A percentile compares a stretch with the other conserved stretches of the same genome.
Evolutionary conservation across 2,888 invertebrate genomes (phyloP).

Genomic region (Ophioninae sp.): DNA sequence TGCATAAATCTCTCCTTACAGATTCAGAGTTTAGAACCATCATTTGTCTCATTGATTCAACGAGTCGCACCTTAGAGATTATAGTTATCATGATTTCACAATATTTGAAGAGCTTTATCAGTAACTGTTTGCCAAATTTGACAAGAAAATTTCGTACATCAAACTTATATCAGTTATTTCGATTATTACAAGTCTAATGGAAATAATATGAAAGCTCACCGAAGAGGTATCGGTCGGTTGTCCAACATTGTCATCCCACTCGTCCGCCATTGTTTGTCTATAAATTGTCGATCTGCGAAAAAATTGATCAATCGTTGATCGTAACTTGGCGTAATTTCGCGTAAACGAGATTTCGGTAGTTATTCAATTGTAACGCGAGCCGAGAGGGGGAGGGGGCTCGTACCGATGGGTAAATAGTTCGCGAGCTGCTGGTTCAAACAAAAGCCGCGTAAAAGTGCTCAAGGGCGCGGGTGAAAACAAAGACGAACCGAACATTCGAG

Average conservation of each 20-base stretch:
- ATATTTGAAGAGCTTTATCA: too few relatives aligned
- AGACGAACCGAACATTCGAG: conserved; percentile 21
- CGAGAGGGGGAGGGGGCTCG: too few relatives aligned
- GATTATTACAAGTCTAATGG: not conserved
- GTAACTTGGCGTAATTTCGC: too few relatives aligned
- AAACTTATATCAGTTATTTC: not conserved
- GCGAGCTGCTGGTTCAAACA: conserved; percentile 37
- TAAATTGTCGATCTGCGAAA: conserved; percentile 7
- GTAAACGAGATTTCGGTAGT: not conserved
- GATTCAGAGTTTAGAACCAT: too few relatives aligned
- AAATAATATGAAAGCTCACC: conserved; percentile 44
- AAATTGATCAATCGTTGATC: not conserved
- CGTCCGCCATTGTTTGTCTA: conserved; percentile 66
- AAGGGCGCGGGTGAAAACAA: not conserved
- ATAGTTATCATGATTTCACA: too few relatives aligned
- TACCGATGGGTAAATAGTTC: too few relatives aligned
- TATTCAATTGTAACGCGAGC: too few relatives aligned
- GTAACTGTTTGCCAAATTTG: not conserved
- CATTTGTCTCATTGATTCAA: too few relatives aligned
- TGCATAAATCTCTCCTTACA: not conserved
- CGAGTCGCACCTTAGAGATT: too few relatives aligned
- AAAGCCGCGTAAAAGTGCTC: conserved; percentile 21
- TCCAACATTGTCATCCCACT: conserved; percentile 64
- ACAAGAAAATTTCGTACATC: not conserved
- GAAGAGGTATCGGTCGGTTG: conserved; percentile 47